Evolutionary conservation across 2,797 vertebrate species (phyloP).

Genomic region (Tenualosa thibaudeaui): DNA sequence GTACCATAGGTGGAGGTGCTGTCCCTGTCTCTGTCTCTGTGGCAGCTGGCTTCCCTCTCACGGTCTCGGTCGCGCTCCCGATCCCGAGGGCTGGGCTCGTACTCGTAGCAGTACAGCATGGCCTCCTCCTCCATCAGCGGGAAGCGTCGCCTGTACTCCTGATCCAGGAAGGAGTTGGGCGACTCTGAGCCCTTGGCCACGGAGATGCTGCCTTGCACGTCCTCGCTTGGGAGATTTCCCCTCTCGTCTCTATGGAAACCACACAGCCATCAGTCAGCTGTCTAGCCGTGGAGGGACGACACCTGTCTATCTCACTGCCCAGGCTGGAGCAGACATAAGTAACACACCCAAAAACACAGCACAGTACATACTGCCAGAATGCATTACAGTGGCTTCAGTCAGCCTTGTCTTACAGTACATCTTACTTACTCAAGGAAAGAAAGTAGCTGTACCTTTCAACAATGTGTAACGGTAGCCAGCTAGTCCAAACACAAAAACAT

Average conservation of each 20-base stretch:
- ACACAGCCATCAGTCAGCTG: not conserved
- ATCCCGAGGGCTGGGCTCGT: slow-evolving; percentile 75
- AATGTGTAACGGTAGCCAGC: too few relatives aligned
- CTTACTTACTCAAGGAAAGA: too few relatives aligned
- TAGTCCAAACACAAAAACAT: not conserved
- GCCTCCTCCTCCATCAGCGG: slow-evolving; percentile 91
- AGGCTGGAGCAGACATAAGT: not conserved
- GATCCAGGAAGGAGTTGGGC: slow-evolving; percentile 97
- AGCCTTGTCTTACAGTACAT: not conserved
- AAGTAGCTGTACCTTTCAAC: not conserved
- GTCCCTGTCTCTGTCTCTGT: slow-evolving; percentile 13
- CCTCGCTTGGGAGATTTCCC: slow-evolving; percentile 85
- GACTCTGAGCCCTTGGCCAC: slow-evolving; percentile 93
- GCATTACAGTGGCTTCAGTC: not conserved
- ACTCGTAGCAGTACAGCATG: slow-evolving; percentile 90
- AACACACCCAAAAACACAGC: too few relatives aligned
- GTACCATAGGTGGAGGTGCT: slow-evolving; percentile 44
- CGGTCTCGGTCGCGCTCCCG: not conserved
- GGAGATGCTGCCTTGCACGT: slow-evolving; percentile 82
- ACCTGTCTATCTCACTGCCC: not conserved
- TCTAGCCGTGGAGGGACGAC: not conserved
- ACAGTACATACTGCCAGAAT: not conserved
- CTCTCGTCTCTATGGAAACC: slow-evolving; percentile 86
- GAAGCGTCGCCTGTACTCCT: slow-evolving; percentile 87
- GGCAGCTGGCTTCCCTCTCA: not conserved